Evolutionary conservation across 2,888 invertebrate genomes (phyloP), one percentile per base, ranked within the genome.

Genomic region (Cacoxenus indagator): DNA sequence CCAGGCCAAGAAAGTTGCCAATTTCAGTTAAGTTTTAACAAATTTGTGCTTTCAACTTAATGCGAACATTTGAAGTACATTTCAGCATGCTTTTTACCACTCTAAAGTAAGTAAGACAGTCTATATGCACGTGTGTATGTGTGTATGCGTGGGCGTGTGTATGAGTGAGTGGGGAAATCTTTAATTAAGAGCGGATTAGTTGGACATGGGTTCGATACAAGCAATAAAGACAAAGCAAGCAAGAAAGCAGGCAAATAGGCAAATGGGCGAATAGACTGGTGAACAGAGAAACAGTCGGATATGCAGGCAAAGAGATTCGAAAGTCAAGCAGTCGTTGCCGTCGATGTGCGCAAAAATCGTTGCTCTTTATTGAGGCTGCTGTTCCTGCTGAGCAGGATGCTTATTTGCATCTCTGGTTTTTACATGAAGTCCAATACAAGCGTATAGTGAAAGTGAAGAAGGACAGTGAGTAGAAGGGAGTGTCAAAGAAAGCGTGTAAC

Each of bases 121-220:
- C n/a, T n/a, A n/a, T n/a, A n/a, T n/a, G n/a, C n/a, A n/a, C n/a
- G n/a, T n/a, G n/a, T n/a, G n/a, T n/a, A n/a, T n/a, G n/a, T n/a
- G n/a, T n/a, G n/a, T n/a, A n/a, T n/a, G n/a, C n/a, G n/a, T 22
- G 14, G 27, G 45, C 11, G 17, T 24, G 64, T n/a, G 65, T 59
- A 70, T 66, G 67, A 61, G 67, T 65, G 72, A 77, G 26, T 27
- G 27, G 14, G 82, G n/a, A 78, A 81, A 83, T 82, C 87, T 87
- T 87, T 87, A 87, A 87, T 87, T 87, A 87, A 87, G 87, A 85
- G 78, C 82, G 83, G 87, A 86, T 87, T 83, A 85, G 82, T 85
- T 83, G 85, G 83, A 85, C 84, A 84, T 77, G 85, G 81, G 81
- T 81, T 82, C 81, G 82, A 83, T 81, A 17, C 26, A 54, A 54